Evolutionary conservation across 2,888 invertebrate species (phyloP), one percentile per base, ranked within the genome.

Genomic region (Oxyscelio sp.): DNA sequence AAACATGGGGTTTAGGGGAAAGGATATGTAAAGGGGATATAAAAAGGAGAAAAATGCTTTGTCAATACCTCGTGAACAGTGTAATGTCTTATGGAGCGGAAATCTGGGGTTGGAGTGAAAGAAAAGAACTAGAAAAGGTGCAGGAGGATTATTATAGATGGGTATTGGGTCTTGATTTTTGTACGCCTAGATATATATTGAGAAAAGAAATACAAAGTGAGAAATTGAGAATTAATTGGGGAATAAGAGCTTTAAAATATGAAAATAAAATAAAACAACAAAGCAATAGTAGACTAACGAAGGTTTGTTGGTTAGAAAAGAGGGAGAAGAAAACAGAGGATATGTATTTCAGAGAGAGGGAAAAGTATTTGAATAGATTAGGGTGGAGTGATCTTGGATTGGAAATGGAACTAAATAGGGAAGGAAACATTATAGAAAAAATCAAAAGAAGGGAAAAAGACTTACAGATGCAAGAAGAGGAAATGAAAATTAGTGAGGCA

Each of bases 91-190:
- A 58, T 19, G 58, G 34, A 2, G 58, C 21, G 13, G 11, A 59
- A 59, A 15, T 70, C 24, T 68, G 61, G 78, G 17, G 68, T 50
- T 68, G 52, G 38, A 40, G 34, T 8, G 74, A 63, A 63, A 54
- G 15, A 5, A 31, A 68, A 27, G 54, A 61, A 11, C 48, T 70
- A 1, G 58, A 79, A 58, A 63, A 50, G 9, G 17, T 82, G 21
- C 56, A 70, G 48, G 1, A 11, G 9, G 31, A 40, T 11, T 61
- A 54, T 27, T 40, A 59, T 19, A 78, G 59, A 52, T 78, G 77
- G 77, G 40, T 78, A 0, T 13, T 78, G 17, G 34, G 59, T 5
- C 40, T 78, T 17, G 68, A 68, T 13, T 54, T 45, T 21, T 27
- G 27, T 22, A 78, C 77, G 1, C 77, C 68, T 2, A 48, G 15